Evolutionary conservation across 92 coral and sea anemone genomes (phyloP).

Genomic region (Epizoanthus ramosus): DNA sequence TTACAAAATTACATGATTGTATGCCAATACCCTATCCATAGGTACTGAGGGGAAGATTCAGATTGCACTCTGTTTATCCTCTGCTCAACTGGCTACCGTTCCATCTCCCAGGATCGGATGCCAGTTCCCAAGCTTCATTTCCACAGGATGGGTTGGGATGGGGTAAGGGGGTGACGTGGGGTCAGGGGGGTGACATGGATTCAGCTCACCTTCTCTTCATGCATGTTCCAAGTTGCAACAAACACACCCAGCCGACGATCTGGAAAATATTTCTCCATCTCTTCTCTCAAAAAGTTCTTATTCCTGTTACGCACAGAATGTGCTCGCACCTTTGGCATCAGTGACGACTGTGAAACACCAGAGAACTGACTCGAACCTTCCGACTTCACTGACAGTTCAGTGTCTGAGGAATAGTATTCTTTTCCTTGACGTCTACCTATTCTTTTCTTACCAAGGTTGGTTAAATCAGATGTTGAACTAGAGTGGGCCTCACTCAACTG

Average conservation of each 20-base stretch:
- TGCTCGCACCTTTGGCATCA: constrained; percentile 83
- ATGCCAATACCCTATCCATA: too few relatives aligned
- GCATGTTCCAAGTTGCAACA: constrained; percentile 99
- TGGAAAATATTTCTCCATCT: constrained; percentile 91
- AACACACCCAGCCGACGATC: constrained; percentile 80
- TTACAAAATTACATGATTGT: too few relatives aligned
- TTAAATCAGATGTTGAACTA: constrained; percentile 63
- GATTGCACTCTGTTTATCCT: too few relatives aligned
- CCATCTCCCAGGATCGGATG: too few relatives aligned
- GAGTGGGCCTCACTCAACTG: constrained; percentile 14
- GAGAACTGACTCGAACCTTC: constrained; percentile 61
- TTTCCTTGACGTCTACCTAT: constrained; percentile 14
- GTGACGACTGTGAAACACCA: constrained; percentile 45
- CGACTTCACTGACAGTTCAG: constrained; percentile 58
- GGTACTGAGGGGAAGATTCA: too few relatives aligned
- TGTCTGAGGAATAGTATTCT: constrained; percentile 68
- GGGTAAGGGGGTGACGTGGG: neutral
- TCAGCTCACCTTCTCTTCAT: constrained; percentile 88
- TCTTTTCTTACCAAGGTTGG: constrained; percentile 39
- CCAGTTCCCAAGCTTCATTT: too few relatives aligned
- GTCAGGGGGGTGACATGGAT: neutral
- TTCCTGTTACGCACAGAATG: constrained; percentile 79
- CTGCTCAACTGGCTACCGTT: too few relatives aligned
- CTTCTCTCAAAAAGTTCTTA: constrained; percentile 86
- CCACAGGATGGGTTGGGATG: neutral